Conservation (phyloP, 2,113 vertebrate genomes). For the Brienomyrus longianalis region DNA sequence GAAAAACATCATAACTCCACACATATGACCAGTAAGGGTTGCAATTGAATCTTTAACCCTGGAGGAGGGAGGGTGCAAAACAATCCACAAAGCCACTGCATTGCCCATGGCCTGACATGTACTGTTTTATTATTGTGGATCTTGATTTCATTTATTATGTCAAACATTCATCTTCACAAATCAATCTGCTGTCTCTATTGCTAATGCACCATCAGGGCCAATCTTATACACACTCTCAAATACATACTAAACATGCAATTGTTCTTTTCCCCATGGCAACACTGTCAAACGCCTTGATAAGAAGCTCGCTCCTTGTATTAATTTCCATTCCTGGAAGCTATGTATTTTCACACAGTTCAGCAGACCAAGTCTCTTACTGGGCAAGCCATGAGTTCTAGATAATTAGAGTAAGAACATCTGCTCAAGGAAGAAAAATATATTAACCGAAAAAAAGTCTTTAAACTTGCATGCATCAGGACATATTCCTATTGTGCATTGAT, state of each 20-base stretch:
- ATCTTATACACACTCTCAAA: background rate
- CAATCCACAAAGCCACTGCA: background rate
- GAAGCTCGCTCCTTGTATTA: background rate
- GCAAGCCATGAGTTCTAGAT: background rate
- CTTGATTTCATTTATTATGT: background rate
- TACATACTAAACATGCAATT: background rate
- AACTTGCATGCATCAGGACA: background rate
- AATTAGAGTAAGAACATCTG: constrained; percentile 7
- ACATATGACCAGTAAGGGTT: background rate
- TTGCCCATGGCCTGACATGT: background rate
- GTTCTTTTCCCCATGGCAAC: background rate
- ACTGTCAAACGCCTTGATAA: background rate
- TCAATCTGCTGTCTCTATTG: background rate
- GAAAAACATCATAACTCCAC: background rate
- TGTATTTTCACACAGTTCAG: constrained; percentile 3
- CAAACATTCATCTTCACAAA: background rate
- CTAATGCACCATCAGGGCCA: background rate
- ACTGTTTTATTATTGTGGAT: background rate
- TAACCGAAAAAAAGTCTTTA: background rate
- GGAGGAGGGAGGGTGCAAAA: background rate
- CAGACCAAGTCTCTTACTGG: constrained; percentile 4
- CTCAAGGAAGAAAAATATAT: background rate
- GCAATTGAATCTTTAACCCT: background rate
- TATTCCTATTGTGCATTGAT: background rate
- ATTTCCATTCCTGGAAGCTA: background rate